Base-by-base conservation (phyloP, 2,888 invertebrate species). In the Drosophila prostipennis region DNA sequence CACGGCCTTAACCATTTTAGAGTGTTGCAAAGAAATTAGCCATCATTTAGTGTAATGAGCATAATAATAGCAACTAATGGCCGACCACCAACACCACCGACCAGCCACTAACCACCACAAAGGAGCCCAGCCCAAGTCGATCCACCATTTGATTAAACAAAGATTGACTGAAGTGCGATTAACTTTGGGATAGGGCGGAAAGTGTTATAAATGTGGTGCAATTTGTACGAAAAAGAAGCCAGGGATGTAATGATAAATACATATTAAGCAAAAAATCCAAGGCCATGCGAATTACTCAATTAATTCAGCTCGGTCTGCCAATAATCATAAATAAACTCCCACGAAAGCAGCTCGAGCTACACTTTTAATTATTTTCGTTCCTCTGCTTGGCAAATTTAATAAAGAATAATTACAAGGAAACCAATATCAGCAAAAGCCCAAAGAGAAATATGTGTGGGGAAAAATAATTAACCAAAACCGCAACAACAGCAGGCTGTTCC, bases 11-110 rank as follows among this genome's bases (percentile, higher is more conserved):
- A 5, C 53, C 78, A 80, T 77, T 82, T 82, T 82, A 83, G 84
- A 82, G 82, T 86, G 84, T 86, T 86, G 77, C 77, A 80, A 86
- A 86, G 84, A 86, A 86, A 86, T 83, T 83, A 83, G 84, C 84
- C 58, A 72, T 65, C 81, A 83, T 83, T 81, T 86, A 86, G 81
- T 61, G 71, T 80, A 83, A 83, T 83, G 82, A 80, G 79, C 54
- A 80, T 80, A 83, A 83, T 83, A 86, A 83, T 79, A 83, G 72
- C 63, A 79, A 86, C 81, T 80, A 83, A 83, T 83, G 77, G 69
- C 68, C 57, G 53, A 51, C 46, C 48, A 40, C 55, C 45, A 49
- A 51, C n/a, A 37, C 19, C 42, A 37, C 59, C 37, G 14, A 39
- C 51, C 40, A 32, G 37, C 49, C 36, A 26, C 39, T 37, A 48